Conservation (phyloP, 2,888 invertebrate species). For the Molanna angustata region DNA sequence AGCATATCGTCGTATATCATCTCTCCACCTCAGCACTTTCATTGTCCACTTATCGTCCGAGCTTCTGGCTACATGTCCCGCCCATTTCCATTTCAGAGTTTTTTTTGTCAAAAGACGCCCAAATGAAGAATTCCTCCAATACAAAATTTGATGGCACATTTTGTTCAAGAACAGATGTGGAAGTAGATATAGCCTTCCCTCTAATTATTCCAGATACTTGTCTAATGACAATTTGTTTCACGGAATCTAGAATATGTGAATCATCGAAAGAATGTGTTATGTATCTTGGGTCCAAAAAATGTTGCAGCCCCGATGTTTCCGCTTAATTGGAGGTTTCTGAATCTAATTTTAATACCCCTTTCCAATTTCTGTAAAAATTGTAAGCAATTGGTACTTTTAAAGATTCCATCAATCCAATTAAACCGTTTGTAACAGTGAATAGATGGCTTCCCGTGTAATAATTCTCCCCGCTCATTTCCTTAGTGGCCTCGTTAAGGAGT, state of each 20-base stretch:
- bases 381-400: neutral
- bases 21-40: no score
- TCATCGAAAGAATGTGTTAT: neutral
- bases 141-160: no score
- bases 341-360: neutral
- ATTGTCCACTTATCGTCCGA: no score
- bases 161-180: neutral
- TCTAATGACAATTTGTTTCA: neutral
- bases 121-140: neutral
- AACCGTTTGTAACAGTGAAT: neutral
- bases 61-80: no score
- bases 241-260: neutral
- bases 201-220: neutral
- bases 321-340: neutral
- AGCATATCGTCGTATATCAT: no score
- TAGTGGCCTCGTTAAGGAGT: neutral
- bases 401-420: neutral
- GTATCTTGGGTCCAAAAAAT: slow-evolving; percentile 1
- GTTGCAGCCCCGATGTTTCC: neutral
- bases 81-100: neutral
- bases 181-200: neutral
- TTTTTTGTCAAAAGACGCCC: slow-evolving; percentile 1
- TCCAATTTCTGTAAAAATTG: neutral
- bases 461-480: neutral
- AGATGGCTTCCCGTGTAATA: neutral